Evolutionary conservation across 2,888 invertebrate species (phyloP).

Genomic region (Anthrax anthrax): DNA sequence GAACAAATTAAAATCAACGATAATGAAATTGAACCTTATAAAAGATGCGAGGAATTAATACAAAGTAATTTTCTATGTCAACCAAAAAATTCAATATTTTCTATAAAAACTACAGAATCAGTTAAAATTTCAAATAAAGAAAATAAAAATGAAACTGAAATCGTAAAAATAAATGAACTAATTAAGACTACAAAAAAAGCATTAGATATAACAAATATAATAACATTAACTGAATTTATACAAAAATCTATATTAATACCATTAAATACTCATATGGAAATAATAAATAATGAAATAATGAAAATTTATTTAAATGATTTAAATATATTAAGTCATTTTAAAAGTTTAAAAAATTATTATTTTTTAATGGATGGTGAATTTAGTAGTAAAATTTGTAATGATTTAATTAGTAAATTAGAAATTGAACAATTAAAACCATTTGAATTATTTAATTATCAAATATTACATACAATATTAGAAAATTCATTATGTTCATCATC

Average conservation of each 20-base stretch:
- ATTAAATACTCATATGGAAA: slow-evolving; percentile 48
- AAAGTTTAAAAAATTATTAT: slow-evolving; percentile 60
- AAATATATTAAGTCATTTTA: slow-evolving; percentile 47
- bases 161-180: neutral
- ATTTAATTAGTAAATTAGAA: slow-evolving; percentile 51
- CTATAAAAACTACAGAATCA: slow-evolving; percentile 13
- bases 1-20: neutral
- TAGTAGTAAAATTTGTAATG: slow-evolving; percentile 53
- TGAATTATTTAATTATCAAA: slow-evolving; percentile 53
- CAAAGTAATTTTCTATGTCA: slow-evolving; percentile 20
- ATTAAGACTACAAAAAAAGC: slow-evolving; percentile 9
- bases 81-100: slow-evolving; percentile 17
- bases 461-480: slow-evolving; percentile 52
- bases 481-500: slow-evolving; percentile 53
- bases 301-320: slow-evolving; percentile 53
- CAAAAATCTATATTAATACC: slow-evolving; percentile 55
- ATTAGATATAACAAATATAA: slow-evolving; percentile 19
- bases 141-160: neutral
- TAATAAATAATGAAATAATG: slow-evolving; percentile 57
- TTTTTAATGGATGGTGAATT: slow-evolving; percentile 71
- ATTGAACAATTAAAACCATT: slow-evolving; percentile 48
- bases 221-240: slow-evolving; percentile 41
- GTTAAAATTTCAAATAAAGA: neutral
- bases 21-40: slow-evolving; percentile 13
- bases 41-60: slow-evolving; percentile 18